Percentiles rank a stretch among this genome's conserved stretches.
phyloP scores from a whole-genome alignment of 2,113 vertebrate species.

The Trinectes maculatus region DNA sequence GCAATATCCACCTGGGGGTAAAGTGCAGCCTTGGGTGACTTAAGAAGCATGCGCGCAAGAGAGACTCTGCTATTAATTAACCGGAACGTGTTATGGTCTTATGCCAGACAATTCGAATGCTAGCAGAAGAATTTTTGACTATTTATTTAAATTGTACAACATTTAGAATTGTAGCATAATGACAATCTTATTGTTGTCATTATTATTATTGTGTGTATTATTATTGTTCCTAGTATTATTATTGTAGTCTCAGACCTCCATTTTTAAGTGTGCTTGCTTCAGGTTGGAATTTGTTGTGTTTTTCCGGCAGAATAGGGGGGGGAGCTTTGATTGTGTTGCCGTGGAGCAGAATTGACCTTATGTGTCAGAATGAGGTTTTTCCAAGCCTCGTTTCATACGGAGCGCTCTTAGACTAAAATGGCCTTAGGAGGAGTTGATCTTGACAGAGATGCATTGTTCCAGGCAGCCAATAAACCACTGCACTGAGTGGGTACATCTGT shows the following conservation, averaged over 20 bases:
- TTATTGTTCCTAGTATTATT: background rate
- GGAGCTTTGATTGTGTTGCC: conserved; percentile 59
- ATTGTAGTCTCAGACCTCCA: background rate
- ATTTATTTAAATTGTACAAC: conserved; percentile 53
- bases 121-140: conserved; percentile 25
- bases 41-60: conserved; percentile 66
- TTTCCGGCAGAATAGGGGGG: conserved; percentile 26
- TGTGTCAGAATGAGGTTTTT: conserved; percentile 68
- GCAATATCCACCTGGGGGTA: conserved; percentile 74
- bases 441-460: conserved; percentile 82
- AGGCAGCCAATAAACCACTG: conserved; percentile 77
- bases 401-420: conserved; percentile 60
- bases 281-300: conserved; percentile 34
- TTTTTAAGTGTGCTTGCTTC: conserved; percentile 27
- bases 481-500: conserved; percentile 82
- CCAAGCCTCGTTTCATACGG: conserved; percentile 56
- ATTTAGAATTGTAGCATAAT: background rate
- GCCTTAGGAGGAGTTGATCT: conserved; percentile 73
- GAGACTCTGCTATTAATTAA: conserved; percentile 82
- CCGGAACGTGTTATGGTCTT: conserved; percentile 71
- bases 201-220: background rate
- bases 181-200: background rate
- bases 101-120: conserved; percentile 73
- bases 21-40: conserved; percentile 77
- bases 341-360: conserved; percentile 61